phyloP scores from a whole-genome alignment of 2,113 vertebrate species.

The Pelvicachromis taeniatus region DNA sequence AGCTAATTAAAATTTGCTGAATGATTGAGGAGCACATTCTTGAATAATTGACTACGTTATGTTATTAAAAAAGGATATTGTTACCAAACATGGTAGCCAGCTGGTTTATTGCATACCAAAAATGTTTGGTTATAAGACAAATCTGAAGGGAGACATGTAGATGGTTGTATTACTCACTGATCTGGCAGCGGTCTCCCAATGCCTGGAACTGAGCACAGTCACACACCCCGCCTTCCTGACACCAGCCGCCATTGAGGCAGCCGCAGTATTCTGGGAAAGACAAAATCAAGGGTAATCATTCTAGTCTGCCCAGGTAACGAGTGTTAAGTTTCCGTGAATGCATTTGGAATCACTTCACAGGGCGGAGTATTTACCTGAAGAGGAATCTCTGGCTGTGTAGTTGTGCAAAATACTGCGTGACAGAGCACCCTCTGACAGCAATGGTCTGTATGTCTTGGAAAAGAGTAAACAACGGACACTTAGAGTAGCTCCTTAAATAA shows the following conservation, averaged over 20 bases:
- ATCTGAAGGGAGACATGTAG: neutral
- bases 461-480: constrained; percentile 20
- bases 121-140: neutral
- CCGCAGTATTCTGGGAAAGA: constrained; percentile 74
- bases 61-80: neutral
- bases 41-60: neutral
- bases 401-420: constrained; percentile 66
- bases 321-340: neutral
- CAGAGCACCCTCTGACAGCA: constrained; percentile 53
- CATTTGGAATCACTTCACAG: neutral
- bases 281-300: neutral
- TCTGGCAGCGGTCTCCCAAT: constrained; percentile 91
- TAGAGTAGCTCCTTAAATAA: neutral
- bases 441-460: constrained; percentile 60
- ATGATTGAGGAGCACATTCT: constrained; percentile 21
- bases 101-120: neutral
- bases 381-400: constrained; percentile 69
- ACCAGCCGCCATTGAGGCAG: constrained; percentile 96
- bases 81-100: neutral
- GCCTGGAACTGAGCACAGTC: constrained; percentile 97
- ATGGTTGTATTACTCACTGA: constrained; percentile 80
- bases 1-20: constrained; percentile 60
- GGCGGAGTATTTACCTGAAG: constrained; percentile 55
- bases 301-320: neutral
- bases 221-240: constrained; percentile 86